Conservation (phyloP, 2,797 vertebrate genomes). For the Synaphobranchus kaupii region DNA sequence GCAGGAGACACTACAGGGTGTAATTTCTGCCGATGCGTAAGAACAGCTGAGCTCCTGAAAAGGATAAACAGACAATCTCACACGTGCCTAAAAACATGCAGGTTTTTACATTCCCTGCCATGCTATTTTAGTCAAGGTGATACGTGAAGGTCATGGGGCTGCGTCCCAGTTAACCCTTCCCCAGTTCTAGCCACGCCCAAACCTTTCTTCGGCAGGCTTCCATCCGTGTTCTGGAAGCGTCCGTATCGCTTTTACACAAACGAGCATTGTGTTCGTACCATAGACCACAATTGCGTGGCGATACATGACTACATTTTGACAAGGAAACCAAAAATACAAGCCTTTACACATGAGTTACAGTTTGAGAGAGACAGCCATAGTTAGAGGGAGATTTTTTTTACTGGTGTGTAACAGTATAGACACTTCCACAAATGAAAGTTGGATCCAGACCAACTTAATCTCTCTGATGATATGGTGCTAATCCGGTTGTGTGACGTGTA, state of each 20-base stretch:
- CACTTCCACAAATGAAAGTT: neutral
- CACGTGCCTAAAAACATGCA: neutral
- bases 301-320: neutral
- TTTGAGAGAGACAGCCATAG: neutral
- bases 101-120: neutral
- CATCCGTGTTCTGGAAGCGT: neutral
- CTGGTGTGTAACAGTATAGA: neutral
- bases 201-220: neutral
- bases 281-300: neutral
- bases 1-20: neutral
- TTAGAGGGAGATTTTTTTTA: neutral
- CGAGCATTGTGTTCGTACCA: neutral
- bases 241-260: neutral
- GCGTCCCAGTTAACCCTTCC: neutral
- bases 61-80: neutral
- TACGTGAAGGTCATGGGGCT: neutral
- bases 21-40: neutral
- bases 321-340: neutral
- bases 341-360: neutral
- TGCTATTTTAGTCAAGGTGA: neutral
- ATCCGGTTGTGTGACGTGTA: neutral
- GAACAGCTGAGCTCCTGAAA: neutral
- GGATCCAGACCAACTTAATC: neutral
- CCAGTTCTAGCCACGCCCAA: neutral
- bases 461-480: neutral